Percentiles rank a stretch among this genome's conserved stretches.
phyloP scores from a whole-genome alignment of 2,797 vertebrate species.

The Gorsachius magnificus region DNA sequence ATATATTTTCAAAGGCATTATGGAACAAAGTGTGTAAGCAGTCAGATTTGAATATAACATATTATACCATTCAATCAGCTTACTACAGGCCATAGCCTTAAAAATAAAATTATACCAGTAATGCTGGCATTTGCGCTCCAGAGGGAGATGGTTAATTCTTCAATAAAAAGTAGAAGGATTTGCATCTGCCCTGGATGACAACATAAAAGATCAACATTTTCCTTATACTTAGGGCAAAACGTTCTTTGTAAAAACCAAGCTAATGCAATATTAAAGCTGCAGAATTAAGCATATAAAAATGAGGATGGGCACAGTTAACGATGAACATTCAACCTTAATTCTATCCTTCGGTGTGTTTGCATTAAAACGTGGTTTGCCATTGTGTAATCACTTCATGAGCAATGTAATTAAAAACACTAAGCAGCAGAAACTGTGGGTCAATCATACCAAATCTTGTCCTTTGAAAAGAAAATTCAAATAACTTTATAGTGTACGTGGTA shows the following conservation, averaged over 20 bases:
- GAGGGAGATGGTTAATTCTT: slow-evolving; percentile 63
- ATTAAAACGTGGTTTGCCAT: neutral
- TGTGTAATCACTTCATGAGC: neutral
- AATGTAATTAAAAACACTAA: slow-evolving; percentile 11
- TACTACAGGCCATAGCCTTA: slow-evolving; percentile 50
- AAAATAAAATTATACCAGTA: slow-evolving; percentile 63
- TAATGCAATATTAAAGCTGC: slow-evolving; percentile 59
- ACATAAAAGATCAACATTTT: slow-evolving; percentile 55
- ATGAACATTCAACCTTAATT: neutral
- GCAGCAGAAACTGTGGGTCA: neutral
- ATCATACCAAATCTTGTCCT: neutral
- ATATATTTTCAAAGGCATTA: slow-evolving; percentile 55
- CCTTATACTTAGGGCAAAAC: slow-evolving; percentile 36
- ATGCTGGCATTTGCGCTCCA: slow-evolving; percentile 51
- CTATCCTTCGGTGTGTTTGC: neutral
- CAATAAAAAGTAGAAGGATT: slow-evolving; percentile 60
- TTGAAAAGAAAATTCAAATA: neutral
- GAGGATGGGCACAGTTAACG: neutral
- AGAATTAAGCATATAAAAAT: slow-evolving; percentile 54
- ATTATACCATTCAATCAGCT: slow-evolving; percentile 53
- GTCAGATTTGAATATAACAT: slow-evolving; percentile 59
- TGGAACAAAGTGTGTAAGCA: slow-evolving; percentile 47
- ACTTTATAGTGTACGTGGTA: neutral
- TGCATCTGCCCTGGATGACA: slow-evolving; percentile 52
- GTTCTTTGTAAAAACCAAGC: slow-evolving; percentile 34